A percentile compares a stretch with the other conserved stretches of the same genome.
These are phyloP conservation scores for Megathymus violae DNA, from an alignment of 1,140 invertebrate species.

Conservation along the genomic window DNA sequence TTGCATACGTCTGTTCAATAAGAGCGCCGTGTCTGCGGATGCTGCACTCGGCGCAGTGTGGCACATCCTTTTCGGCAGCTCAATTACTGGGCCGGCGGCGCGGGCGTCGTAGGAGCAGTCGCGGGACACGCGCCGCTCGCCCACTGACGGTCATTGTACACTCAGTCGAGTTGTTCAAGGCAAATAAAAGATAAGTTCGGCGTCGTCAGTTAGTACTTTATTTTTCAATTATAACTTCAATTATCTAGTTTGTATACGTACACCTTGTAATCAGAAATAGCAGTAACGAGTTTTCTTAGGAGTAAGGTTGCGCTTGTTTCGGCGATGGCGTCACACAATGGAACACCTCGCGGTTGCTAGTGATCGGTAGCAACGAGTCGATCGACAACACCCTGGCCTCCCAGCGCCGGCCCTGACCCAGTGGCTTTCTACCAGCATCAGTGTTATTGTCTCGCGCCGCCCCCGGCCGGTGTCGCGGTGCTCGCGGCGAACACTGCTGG, in stretches of 20 bases:
- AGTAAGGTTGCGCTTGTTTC: slow-evolving; percentile 12
- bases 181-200: slow-evolving; percentile 1
- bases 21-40: neutral
- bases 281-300: slow-evolving; percentile 10
- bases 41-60: slow-evolving; percentile 19
- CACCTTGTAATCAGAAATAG: slow-evolving; percentile 22
- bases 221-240: slow-evolving; percentile 6
- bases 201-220: neutral
- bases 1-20: no score
- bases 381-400: no score
- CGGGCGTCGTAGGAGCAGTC: neutral
- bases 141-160: neutral
- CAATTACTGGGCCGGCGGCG: slow-evolving; percentile 11
- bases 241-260: neutral
- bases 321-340: slow-evolving; percentile 7
- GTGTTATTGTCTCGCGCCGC: slow-evolving; percentile 5
- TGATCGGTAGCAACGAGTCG: slow-evolving; percentile 2
- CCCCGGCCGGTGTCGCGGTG: neutral
- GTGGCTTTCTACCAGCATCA: slow-evolving; percentile 36
- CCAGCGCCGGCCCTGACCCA: slow-evolving; percentile 36
- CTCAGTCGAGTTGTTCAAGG: neutral
- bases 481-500: neutral
- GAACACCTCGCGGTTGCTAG: slow-evolving; percentile 6
- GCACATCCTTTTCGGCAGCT: slow-evolving; percentile 15
- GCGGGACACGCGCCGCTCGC: neutral